Evolutionary conservation across 2,797 vertebrate species (phyloP).

Genomic region (Amphiprion clarkii): DNA sequence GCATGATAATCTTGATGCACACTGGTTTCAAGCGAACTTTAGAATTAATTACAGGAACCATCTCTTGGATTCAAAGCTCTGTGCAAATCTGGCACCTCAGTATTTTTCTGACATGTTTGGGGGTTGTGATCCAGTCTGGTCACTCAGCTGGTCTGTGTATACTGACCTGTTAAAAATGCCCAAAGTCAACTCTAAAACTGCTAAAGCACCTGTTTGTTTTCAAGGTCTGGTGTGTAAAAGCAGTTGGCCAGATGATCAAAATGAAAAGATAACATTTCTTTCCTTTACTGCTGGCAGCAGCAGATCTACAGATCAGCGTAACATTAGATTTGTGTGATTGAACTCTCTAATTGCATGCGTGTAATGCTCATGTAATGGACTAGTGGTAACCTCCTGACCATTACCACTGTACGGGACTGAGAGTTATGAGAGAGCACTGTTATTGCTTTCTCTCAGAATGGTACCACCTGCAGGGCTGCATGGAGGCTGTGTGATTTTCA

Average conservation of each 20-base stretch:
- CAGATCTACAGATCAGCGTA: too few relatives aligned
- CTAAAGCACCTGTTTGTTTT: slow-evolving; percentile 40
- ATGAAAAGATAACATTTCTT: background rate
- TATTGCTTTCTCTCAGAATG: too few relatives aligned
- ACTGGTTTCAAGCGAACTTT: slow-evolving; percentile 26
- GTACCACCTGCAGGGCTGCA: too few relatives aligned
- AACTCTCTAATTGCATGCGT: too few relatives aligned
- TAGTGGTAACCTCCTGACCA: too few relatives aligned
- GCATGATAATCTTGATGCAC: background rate
- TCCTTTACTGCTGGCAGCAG: background rate
- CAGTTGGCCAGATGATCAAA: slow-evolving; percentile 3
- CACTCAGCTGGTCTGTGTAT: slow-evolving; percentile 16
- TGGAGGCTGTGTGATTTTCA: too few relatives aligned
- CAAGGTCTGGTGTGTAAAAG: slow-evolving; percentile 27
- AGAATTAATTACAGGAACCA: slow-evolving; percentile 1
- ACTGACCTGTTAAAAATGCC: slow-evolving; percentile 48
- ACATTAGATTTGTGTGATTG: too few relatives aligned
- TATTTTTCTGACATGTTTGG: slow-evolving; percentile 32
- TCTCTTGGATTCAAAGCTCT: slow-evolving; percentile 14
- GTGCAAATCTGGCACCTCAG: slow-evolving; percentile 5
- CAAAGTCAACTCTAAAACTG: slow-evolving; percentile 35
- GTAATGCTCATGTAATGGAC: too few relatives aligned
- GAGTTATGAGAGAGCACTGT: too few relatives aligned
- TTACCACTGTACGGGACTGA: too few relatives aligned
- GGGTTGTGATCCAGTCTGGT: slow-evolving; percentile 7